Base-by-base conservation (phyloP, 1,140 invertebrate genomes). In the Diabrotica virgifera region DNA sequence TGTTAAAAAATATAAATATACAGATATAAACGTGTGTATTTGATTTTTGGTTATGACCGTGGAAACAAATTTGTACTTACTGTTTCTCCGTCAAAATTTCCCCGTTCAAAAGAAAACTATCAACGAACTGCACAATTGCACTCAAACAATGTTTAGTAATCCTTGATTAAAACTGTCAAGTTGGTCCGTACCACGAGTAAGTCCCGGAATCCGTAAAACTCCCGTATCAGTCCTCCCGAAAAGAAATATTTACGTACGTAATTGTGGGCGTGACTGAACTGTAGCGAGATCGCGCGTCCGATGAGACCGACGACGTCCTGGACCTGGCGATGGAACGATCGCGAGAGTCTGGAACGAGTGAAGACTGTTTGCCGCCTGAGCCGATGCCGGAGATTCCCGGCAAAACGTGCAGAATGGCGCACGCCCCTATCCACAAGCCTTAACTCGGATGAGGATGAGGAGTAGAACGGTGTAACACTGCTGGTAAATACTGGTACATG, bases 311-410 rank as follows among this genome's bases (percentile, higher is more conserved):
- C 8, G n/a, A 46, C 40, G 8, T n/a, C 40, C 40, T 46, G n/a
- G 8, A n/a, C n/a, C n/a, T 46, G n/a, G 4, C 40, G 40, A 10
- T 10, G 40, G 40, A 46, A 46, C 40, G 40, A 10, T 46, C n/a
- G 40, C 8, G n/a, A 8, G 8, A n/a, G 8, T 46, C 40, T 10
- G 40, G n/a, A 46, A 6, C 40, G n/a, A 46, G 8, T 46, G 40
- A 46, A 46, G 40, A 46, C 40, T 46, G 40, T 46, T 46, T 46
- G 40, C 40, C 40, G 40, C 40, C 40, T 46, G 40, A 46, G n/a
- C 40, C 40, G 40, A 46, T 46, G 40, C 40, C 40, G 40, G 40
- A 46, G n/a, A 46, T 46, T 46, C 40, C 40, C 40, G 40, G 40
- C 40, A 46, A 46, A 46, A 24, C 24, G 24, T 24, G 24, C 40